phyloP scores from a whole-genome alignment of 2,797 vertebrate genomes.

The Coccyzus lansbergi region DNA sequence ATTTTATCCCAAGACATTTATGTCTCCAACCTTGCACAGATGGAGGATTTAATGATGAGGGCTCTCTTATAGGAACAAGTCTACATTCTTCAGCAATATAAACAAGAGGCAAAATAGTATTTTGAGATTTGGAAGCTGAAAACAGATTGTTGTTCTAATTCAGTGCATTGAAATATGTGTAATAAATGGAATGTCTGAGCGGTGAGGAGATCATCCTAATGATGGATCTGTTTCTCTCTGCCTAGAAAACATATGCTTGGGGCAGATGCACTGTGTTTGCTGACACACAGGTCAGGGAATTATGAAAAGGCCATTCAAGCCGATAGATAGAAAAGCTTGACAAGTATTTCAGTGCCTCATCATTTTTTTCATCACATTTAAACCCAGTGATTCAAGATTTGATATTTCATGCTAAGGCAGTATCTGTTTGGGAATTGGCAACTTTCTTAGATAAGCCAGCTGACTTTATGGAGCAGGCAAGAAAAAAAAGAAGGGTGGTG shows the following conservation, averaged over 20 bases:
- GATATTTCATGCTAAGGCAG: background rate
- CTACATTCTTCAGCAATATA: background rate
- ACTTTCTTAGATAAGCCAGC: background rate
- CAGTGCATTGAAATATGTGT: background rate
- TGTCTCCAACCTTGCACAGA: background rate
- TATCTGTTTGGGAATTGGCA: background rate
- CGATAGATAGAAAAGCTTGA: background rate
- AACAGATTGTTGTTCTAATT: background rate
- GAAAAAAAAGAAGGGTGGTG: background rate
- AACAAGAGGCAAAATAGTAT: background rate
- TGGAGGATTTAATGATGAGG: background rate
- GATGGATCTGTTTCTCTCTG: background rate
- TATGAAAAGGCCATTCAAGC: background rate
- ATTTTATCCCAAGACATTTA: background rate
- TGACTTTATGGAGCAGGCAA: background rate
- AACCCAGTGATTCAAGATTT: background rate
- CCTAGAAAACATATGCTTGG: background rate
- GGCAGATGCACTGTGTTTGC: background rate
- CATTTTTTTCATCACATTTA: background rate
- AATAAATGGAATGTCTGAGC: background rate
- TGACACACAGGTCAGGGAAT: background rate
- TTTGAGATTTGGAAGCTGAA: background rate
- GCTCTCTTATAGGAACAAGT: background rate
- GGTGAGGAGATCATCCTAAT: background rate
- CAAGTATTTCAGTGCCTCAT: background rate